A percentile compares a stretch with the other conserved stretches of the same genome.
These are phyloP conservation scores for Acinonyx jubatus DNA, from an alignment of 2,113 vertebrate species.

Conservation along the genomic window DNA sequence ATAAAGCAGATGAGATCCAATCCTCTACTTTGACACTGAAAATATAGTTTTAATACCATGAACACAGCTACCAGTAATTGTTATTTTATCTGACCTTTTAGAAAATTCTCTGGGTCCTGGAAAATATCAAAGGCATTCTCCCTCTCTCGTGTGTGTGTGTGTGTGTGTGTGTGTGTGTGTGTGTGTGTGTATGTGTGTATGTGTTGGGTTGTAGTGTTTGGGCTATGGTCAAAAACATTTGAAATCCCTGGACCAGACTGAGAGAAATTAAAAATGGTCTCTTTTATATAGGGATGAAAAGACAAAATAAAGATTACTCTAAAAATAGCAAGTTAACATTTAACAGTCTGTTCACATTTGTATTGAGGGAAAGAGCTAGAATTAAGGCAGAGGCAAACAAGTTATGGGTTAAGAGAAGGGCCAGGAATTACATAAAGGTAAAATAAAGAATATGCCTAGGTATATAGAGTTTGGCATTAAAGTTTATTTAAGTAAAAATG, in stretches of 20 bases:
- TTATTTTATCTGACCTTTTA: background rate
- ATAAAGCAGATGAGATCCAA: background rate
- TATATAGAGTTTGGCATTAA: background rate
- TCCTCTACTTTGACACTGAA: background rate
- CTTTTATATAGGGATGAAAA: background rate
- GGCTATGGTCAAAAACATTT: background rate
- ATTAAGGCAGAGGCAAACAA: background rate
- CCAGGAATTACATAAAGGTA: background rate
- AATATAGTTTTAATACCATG: background rate
- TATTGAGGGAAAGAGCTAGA: constrained; percentile 19
- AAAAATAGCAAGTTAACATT: background rate
- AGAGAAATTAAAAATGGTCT: background rate
- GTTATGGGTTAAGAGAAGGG: background rate
- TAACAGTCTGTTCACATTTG: background rate
- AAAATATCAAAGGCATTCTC: background rate
- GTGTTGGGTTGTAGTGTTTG: background rate
- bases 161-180: background rate
- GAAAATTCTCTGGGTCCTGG: background rate
- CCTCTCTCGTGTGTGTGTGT: background rate
- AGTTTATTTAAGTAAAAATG: background rate
- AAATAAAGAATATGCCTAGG: background rate
- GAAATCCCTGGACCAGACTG: background rate
- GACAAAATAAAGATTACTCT: background rate
- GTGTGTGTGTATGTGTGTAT: background rate
- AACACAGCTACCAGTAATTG: background rate